Conservation (phyloP, 2,113 vertebrate genomes). For the Sander vitreus region DNA sequence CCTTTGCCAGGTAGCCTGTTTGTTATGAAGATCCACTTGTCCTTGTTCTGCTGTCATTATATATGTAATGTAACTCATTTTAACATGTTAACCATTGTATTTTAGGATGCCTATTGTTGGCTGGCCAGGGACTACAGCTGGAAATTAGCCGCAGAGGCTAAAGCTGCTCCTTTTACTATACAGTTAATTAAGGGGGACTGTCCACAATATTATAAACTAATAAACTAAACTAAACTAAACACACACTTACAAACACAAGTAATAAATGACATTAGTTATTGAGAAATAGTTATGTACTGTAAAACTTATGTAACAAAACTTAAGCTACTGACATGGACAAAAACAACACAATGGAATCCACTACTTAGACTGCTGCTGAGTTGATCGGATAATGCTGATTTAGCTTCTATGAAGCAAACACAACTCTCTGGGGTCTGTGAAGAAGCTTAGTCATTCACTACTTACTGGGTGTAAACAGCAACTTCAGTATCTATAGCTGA, state of each 20-base stretch:
- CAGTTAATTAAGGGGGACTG: no score
- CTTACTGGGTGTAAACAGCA: not conserved
- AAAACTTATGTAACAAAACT: constrained; percentile 55
- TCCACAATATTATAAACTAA: no score
- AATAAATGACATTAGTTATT: not conserved
- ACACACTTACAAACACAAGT: constrained; percentile 22
- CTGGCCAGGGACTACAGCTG: no score
- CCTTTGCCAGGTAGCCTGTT: not conserved
- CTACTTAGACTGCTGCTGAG: constrained; percentile 47
- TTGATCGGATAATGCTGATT: constrained; percentile 67
- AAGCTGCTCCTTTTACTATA: no score
- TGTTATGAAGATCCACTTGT: constrained; percentile 43
- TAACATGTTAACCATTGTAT: no score
- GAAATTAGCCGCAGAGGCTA: no score
- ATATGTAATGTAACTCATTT: no score
- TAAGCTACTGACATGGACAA: constrained; percentile 53
- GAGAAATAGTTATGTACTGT: constrained; percentile 27
- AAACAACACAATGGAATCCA: constrained; percentile 61
- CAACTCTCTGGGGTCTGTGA: constrained; percentile 23
- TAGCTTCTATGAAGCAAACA: constrained; percentile 51
- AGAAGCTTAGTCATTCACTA: constrained; percentile 36
- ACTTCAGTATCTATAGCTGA: not conserved
- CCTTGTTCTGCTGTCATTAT: not conserved
- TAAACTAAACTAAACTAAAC: not conserved
- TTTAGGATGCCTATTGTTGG: no score